These are phyloP conservation scores for Leucozona laternaria DNA, from an alignment of 2,888 invertebrate species.

Conservation along the genomic window DNA sequence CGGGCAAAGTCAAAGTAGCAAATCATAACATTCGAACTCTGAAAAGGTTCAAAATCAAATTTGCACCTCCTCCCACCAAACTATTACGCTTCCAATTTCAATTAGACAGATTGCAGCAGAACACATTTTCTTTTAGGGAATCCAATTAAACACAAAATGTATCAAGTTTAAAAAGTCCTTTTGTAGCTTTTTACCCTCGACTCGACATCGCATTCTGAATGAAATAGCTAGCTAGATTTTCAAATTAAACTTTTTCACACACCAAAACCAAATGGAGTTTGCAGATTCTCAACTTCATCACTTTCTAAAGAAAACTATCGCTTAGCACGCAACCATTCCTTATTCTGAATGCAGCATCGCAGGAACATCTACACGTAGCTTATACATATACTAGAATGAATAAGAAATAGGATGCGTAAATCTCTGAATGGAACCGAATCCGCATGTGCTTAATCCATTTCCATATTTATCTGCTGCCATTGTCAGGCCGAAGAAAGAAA, in stretches of 20 bases:
- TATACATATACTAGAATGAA: not conserved
- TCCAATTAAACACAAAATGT: too few species aligned
- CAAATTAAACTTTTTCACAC: conserved; percentile 12
- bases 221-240: not conserved
- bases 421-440: conserved; percentile 66
- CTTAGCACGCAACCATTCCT: conserved; percentile 56
- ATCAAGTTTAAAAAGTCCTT: too few species aligned
- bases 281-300: conserved; percentile 36
- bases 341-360: not conserved
- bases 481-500: conserved; percentile 36
- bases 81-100: too few species aligned
- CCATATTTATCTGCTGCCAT: conserved; percentile 71
- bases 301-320: conserved; percentile 55
- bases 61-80: too few species aligned
- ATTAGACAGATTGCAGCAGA: too few species aligned
- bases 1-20: too few species aligned
- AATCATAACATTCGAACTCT: too few species aligned
- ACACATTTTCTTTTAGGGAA: too few species aligned
- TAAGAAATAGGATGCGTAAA: conserved; percentile 65
- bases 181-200: too few species aligned
- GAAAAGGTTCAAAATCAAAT: too few species aligned
- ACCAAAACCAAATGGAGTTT: not conserved
- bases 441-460: conserved; percentile 68
- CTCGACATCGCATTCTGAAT: too few species aligned
- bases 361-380: not conserved